Percentiles rank a stretch among this genome's conserved stretches.
These are phyloP conservation scores for Vespertilio murinus DNA, from an alignment of 2,797 vertebrate species.

Conservation along the genomic window DNA sequence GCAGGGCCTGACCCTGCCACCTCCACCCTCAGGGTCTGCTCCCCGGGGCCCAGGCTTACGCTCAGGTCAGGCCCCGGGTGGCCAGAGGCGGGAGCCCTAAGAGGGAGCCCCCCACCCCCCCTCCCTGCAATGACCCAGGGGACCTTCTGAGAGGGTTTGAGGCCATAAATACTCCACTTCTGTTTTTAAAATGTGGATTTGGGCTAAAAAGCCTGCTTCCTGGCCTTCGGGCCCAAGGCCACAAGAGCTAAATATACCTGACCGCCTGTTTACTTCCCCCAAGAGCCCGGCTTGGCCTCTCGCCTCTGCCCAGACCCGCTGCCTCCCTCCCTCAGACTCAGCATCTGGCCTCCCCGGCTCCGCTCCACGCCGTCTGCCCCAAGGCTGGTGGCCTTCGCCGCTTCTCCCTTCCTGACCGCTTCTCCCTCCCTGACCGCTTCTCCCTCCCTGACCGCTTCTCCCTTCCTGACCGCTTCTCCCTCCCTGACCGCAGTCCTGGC, in stretches of 20 bases:
- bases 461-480: not conserved
- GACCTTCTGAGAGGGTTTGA: conserved; percentile 31
- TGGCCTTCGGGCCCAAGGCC: conserved; percentile 46
- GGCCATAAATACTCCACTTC: conserved; percentile 69
- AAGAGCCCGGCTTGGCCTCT: conserved; percentile 21
- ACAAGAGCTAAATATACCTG: conserved; percentile 64
- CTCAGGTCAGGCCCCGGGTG: conserved; percentile 36
- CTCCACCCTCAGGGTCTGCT: not conserved
- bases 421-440: no score
- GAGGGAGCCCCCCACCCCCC: not conserved
- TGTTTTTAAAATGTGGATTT: conserved; percentile 69
- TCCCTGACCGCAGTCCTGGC: not conserved
- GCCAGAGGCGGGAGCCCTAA: not conserved
- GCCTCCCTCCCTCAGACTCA: not conserved
- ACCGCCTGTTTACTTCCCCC: conserved; percentile 54
- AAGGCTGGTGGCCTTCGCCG: not conserved
- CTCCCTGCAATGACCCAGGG: not conserved
- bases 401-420: no score
- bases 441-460: not conserved
- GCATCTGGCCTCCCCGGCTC: not conserved
- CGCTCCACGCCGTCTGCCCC: not conserved
- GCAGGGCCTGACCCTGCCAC: conserved; percentile 58
- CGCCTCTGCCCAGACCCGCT: not conserved
- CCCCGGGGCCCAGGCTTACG: not conserved
- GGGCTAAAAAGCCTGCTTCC: conserved; percentile 54